Base-by-base conservation (phyloP, 2,113 vertebrate genomes). In the Scomber colias region DNA sequence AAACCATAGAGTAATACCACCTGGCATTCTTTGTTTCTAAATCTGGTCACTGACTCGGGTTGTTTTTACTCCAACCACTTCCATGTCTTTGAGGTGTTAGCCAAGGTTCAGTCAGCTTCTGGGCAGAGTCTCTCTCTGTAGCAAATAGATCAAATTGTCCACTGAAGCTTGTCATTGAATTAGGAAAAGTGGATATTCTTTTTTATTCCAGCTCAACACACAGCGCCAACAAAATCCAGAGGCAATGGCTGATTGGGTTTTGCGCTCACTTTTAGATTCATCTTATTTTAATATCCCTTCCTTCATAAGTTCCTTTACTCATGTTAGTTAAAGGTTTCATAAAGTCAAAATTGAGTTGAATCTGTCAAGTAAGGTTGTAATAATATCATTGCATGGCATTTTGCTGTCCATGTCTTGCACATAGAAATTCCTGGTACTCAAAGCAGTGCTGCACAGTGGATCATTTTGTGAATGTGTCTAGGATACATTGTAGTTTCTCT, bases 1-100 rank as follows among this genome's bases (percentile, higher is more conserved):
- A 77, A 50, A 71, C 48, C 48, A 49, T 35, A 40, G 7, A 40
- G 40, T 21, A 45, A 3, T 14, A 60, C 46, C 68, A 82, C 60
- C 61, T 83, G 75, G 54, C 54, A 70, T 55, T 63, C 45, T 80
- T 72, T 81, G 66, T 78, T 86, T 82, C 81, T 87, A 79, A 87
- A 81, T 82, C 30, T 75, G 44, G 65, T 60, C 45, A 19, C 51
- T 83, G 72, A 72, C 60, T 72, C 0, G 2, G 49, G 30, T 31
- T 19, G 8, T 56, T 86, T 76, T 51, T 69, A 40, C 77, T 62
- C 66, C 64, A 17, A 66, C 16, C 45, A 59, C 61, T 56, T 74
- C 44, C 48, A 35, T 50, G 70, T 72, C 68, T 75, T 87, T 83
- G 49, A 85, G 48, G 45, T 79, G 24, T 63, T 17, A 31, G 83